These are phyloP conservation scores for Burhinus oedicnemus DNA, from an alignment of 2,113 vertebrate species.

Conservation along the genomic window DNA sequence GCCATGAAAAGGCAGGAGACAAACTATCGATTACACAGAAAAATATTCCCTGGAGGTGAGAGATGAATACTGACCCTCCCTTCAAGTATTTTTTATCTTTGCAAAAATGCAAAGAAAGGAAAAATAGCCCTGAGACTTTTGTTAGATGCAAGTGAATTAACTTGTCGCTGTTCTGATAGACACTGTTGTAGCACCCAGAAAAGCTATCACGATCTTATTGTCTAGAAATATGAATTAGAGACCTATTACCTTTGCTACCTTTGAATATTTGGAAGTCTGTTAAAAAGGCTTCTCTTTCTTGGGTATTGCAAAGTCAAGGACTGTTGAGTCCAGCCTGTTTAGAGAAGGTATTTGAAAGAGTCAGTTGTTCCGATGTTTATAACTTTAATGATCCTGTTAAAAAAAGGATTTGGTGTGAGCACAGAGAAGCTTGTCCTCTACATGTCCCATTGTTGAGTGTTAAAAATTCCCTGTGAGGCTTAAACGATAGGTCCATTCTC, in stretches of 20 bases:
- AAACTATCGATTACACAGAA: background rate
- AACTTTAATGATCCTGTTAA: background rate
- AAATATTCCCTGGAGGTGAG: background rate
- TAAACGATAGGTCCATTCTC: background rate
- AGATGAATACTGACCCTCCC: background rate
- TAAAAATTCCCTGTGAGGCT: background rate
- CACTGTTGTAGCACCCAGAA: too few species aligned
- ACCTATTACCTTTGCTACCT: background rate
- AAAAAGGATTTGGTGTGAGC: background rate
- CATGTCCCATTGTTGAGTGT: accelerated
- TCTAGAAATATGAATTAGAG: background rate
- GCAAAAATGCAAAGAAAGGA: background rate
- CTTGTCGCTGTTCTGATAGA: too few species aligned
- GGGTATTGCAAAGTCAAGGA: background rate
- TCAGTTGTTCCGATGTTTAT: background rate
- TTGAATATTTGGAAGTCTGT: background rate
- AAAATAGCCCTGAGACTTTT: background rate
- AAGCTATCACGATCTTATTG: background rate
- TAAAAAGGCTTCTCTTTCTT: background rate
- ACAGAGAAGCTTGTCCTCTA: background rate
- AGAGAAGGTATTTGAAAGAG: background rate
- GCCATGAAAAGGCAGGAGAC: background rate
- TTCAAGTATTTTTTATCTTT: background rate
- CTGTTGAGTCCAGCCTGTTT: background rate
- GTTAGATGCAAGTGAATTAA: background rate